Conservation (phyloP, 2,113 vertebrate genomes). For the Phrynosoma blainvillii region DNA sequence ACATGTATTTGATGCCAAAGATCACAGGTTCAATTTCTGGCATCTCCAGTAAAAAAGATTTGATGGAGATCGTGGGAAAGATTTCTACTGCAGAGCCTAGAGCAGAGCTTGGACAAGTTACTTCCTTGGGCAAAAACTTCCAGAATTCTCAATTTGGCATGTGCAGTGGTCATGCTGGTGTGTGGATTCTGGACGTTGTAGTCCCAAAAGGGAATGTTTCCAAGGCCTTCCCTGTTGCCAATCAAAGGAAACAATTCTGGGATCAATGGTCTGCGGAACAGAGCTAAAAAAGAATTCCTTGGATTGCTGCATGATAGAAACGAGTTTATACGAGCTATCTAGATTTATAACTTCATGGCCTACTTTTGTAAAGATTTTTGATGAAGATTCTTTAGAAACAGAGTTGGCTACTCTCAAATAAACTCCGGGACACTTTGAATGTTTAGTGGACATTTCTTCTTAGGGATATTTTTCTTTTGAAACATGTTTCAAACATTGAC, state of each 20-base stretch:
- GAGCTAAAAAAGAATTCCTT: background rate
- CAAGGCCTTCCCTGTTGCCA: no score
- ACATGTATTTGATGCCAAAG: no score
- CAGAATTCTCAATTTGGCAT: no score
- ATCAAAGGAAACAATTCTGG: background rate
- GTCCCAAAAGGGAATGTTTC: no score
- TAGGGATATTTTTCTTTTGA: background rate
- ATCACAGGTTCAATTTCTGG: no score
- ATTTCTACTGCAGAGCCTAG: no score
- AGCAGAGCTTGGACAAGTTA: no score
- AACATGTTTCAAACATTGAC: background rate
- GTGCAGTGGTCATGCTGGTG: no score
- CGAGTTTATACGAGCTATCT: background rate
- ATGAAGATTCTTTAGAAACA: background rate
- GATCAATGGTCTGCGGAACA: background rate
- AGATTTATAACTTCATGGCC: background rate
- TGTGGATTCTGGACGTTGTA: no score
- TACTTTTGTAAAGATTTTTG: background rate
- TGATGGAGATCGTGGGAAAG: no score
- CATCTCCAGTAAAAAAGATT: no score
- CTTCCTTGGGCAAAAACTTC: no score
- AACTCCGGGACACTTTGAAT: background rate
- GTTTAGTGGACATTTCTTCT: background rate
- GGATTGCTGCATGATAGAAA: background rate
- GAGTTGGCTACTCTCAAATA: background rate